A percentile compares a stretch with the other conserved stretches of the same genome.
Conservation (phyloP, 2,797 vertebrate species). For the Gymnoscopelus microlampas region DNA sequence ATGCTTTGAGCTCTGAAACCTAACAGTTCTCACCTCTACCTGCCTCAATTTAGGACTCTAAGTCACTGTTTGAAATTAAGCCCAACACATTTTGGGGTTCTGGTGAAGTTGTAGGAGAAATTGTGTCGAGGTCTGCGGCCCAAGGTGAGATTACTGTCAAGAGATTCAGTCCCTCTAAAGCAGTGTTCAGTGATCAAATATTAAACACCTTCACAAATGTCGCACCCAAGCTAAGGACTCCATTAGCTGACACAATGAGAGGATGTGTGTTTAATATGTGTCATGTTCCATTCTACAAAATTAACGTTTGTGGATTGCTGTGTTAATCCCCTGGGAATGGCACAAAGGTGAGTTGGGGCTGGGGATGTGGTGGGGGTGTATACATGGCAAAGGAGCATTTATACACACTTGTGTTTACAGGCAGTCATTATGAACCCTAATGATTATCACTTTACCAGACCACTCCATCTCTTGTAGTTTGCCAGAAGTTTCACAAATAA, state of each 20-base stretch:
- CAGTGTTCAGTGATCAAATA: constrained; percentile 70
- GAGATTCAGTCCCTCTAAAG: constrained; percentile 75
- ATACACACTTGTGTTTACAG: not conserved
- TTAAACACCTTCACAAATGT: constrained; percentile 72
- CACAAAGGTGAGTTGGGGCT: constrained; percentile 1
- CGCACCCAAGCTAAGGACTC: constrained; percentile 40
- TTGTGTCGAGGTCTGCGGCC: constrained; percentile 54
- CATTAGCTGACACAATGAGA: constrained; percentile 19
- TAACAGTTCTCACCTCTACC: constrained; percentile 62
- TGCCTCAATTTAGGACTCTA: constrained; percentile 37
- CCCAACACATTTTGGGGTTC: constrained; percentile 7
- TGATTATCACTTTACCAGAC: not conserved
- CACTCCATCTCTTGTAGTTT: not conserved
- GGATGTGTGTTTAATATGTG: constrained; percentile 39
- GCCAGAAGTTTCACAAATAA: not conserved
- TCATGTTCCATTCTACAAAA: constrained; percentile 26
- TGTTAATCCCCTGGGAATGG: constrained; percentile 15
- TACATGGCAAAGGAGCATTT: not conserved
- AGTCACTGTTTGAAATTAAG: constrained; percentile 53
- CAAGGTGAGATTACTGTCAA: constrained; percentile 68
- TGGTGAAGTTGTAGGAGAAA: constrained; percentile 41
- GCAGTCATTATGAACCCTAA: not conserved
- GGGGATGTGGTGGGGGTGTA: constrained; percentile 11
- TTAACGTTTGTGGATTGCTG: constrained; percentile 4
- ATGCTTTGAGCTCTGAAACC: constrained; percentile 76